Evolutionary conservation across 2,797 vertebrate genomes (phyloP), one percentile per base, ranked within the genome.

Genomic region (Malacoctenus gilli): DNA sequence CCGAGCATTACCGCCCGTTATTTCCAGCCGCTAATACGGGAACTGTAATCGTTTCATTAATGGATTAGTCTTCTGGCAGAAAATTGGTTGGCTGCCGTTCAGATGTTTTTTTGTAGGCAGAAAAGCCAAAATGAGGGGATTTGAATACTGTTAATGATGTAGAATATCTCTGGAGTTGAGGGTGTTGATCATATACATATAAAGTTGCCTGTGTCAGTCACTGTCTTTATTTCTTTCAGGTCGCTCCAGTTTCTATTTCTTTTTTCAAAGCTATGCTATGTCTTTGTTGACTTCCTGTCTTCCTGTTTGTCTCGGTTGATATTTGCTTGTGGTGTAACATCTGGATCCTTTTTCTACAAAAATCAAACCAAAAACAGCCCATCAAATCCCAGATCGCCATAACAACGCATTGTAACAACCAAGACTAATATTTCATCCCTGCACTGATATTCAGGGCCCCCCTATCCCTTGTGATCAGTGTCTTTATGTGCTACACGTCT

Each of bases 401-500:
- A 9, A 9, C 9, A 6, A 28, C 25, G 5, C 9, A 9, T 28
- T 1, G 6, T 28, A 9, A 28, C 5, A 9, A 28, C 25, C 5
- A 5, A 19, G 20, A 28, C n/a, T 37, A 16, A 59, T 30, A 37
- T 56, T 10, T 48, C 16, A 40, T 41, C 53, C 8, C 19, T 18
- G 9, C 16, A 4, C 37, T 39, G 25, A 28, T 28, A 28, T 8
- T 65, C 6, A 32, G 20, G n/a, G 57, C 53, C 36, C 37, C 49
- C 13, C 53, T 68, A 53, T 32, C 59, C 21, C 5, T 44, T 63
- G 65, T 47, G 67, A 41, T 59, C 37, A 1, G 11, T n/a, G 31
- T 56, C 44, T 65, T 65, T 43, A 53, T 64, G 41, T 39, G 52
- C 22, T n/a, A 13, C 28, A 20, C 37, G 14, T 59, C 28, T 43